These are phyloP conservation scores for Peromyscus attwateri DNA, from an alignment of 2,797 vertebrate genomes.

Conservation along the genomic window DNA sequence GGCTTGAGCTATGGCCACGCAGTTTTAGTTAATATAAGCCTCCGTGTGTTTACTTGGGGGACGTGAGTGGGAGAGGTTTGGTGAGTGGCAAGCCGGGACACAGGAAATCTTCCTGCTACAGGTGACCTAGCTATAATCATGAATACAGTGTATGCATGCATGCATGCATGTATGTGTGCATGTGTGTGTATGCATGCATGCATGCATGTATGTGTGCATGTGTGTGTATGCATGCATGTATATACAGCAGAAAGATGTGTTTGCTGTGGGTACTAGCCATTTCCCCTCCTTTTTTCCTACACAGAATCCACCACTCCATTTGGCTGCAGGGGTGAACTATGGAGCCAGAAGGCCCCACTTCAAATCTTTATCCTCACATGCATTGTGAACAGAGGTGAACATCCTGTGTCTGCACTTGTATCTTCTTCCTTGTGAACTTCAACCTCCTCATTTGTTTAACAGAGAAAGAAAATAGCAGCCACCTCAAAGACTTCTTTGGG, in stretches of 20 bases:
- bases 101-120: too few species aligned
- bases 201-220: not conserved
- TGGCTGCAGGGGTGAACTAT: not conserved
- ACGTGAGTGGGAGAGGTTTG: too few species aligned
- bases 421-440: not conserved
- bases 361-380: not conserved
- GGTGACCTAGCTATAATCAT: not conserved
- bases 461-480: not conserved
- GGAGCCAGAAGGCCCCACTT: not conserved
- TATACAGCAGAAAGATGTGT: not conserved
- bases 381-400: not conserved
- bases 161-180: not conserved
- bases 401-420: not conserved
- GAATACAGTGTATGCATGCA: not conserved
- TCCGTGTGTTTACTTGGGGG: too few species aligned
- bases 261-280: not conserved
- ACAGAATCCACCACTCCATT: not conserved
- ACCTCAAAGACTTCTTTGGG: not conserved
- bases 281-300: not conserved
- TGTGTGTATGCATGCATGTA: not conserved
- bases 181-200: not conserved
- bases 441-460: not conserved
- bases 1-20: too few species aligned
- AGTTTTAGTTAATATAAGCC: too few species aligned
- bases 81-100: too few species aligned